These are phyloP conservation scores for Pseudeuparius sepicola DNA, from an alignment of 2,888 invertebrate species.

Conservation along the genomic window DNA sequence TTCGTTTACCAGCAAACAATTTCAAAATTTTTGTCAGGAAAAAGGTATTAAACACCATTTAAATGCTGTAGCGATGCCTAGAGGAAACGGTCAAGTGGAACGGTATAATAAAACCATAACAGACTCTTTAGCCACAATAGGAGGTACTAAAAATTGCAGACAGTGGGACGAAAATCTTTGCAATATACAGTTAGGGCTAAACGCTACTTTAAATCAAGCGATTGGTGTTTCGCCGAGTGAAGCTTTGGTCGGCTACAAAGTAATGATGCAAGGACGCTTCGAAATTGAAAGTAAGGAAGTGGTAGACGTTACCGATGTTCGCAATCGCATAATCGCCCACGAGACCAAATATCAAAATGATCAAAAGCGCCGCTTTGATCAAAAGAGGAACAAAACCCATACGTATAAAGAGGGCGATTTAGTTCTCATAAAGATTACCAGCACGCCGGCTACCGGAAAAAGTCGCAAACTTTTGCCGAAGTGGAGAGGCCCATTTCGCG, in stretches of 20 bases:
- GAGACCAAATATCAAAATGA: conserved; percentile 11
- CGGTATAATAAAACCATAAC: conserved; percentile 12
- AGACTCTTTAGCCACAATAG: conserved; percentile 12
- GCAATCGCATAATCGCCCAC: conserved; percentile 5
- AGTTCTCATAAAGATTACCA: too few relatives aligned
- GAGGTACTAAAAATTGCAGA: conserved; percentile 8
- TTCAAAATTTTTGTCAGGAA: too few relatives aligned
- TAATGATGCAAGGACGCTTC: conserved; percentile 3
- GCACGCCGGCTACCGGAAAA: conserved; percentile 11
- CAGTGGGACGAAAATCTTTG: conserved; percentile 13
- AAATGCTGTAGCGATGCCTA: conserved; percentile 13
- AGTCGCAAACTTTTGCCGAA: conserved; percentile 18
- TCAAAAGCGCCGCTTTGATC: conserved; percentile 15
- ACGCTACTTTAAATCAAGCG: too few relatives aligned
- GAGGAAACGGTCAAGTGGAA: conserved; percentile 17
- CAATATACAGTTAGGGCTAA: conserved; percentile 15
- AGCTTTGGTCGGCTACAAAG: conserved; percentile 15
- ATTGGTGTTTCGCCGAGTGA: too few relatives aligned
- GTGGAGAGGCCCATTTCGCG: conserved; percentile 19
- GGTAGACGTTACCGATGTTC: conserved; percentile 15
- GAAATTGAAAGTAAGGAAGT: neutral
- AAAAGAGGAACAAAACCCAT: conserved; percentile 6
- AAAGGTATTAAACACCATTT: too few relatives aligned
- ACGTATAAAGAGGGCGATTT: too few relatives aligned
- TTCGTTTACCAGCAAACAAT: conserved; percentile 12